Percentiles rank a stretch among this genome's conserved stretches.
Conservation (phyloP, 2,797 vertebrate genomes). For the Characodon lateralis region DNA sequence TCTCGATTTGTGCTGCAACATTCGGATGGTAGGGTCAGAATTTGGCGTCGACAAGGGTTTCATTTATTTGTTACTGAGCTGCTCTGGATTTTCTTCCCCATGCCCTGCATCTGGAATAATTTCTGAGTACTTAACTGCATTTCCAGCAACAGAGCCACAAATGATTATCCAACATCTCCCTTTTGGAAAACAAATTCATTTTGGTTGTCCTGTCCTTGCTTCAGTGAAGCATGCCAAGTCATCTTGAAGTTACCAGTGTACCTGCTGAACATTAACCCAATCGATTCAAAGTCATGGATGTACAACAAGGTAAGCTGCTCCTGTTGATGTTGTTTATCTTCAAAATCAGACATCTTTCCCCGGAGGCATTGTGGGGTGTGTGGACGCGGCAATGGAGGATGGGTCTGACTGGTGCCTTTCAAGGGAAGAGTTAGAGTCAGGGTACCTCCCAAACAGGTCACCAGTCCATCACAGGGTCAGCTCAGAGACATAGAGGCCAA, state of each 20-base stretch:
- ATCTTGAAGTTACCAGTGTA: too few species aligned
- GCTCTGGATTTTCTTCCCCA: background rate
- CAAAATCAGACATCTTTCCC: background rate
- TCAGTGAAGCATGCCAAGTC: background rate
- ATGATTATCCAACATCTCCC: background rate
- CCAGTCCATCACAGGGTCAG: background rate
- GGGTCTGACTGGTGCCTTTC: too few species aligned
- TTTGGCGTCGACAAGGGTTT: background rate
- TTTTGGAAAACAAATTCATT: background rate
- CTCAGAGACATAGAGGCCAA: background rate
- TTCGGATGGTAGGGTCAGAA: too few species aligned
- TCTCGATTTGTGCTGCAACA: too few species aligned
- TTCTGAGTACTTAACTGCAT: background rate
- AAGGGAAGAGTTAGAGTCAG: background rate
- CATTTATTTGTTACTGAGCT: background rate
- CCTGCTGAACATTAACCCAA: background rate
- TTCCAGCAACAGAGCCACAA: background rate
- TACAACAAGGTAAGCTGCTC: background rate
- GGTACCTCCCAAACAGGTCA: background rate
- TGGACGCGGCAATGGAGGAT: too few species aligned
- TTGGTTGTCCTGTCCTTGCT: constrained; percentile 1
- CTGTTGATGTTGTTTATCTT: background rate
- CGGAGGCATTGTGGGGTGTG: too few species aligned
- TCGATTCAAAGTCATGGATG: background rate
- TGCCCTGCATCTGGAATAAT: background rate